These are phyloP conservation scores for Calypte anna DNA, from an alignment of 2,113 vertebrate species.

Conservation along the genomic window DNA sequence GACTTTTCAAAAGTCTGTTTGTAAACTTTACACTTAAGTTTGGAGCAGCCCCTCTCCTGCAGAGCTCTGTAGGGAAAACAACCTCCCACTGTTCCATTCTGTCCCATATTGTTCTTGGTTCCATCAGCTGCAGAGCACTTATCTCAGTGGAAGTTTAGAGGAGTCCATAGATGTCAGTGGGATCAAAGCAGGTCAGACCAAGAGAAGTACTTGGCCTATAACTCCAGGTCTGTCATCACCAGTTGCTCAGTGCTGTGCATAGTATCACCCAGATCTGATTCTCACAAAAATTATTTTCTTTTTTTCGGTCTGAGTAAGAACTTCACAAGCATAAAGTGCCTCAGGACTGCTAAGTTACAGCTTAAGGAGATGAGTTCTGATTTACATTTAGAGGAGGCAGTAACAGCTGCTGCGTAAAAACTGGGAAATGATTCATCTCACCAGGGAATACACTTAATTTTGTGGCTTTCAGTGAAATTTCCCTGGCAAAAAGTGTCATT, in stretches of 20 bases:
- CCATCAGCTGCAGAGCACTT: not conserved
- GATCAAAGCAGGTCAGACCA: conserved; percentile 42
- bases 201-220: conserved; percentile 8
- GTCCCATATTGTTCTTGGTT: not conserved
- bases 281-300: not conserved
- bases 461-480: not conserved
- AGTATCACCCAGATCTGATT: not conserved
- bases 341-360: not conserved
- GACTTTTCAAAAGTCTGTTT: not conserved
- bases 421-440: not conserved
- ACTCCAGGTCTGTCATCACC: not conserved
- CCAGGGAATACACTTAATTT: not conserved
- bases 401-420: not conserved
- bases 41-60: not conserved
- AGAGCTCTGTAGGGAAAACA: not conserved
- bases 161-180: not conserved
- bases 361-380: not conserved
- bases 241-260: not conserved
- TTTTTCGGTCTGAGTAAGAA: not conserved
- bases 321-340: not conserved
- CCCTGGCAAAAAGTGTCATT: not conserved
- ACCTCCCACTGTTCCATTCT: not conserved
- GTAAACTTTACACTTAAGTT: not conserved
- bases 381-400: no score
- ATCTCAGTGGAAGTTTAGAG: conserved; percentile 28